A percentile compares a stretch with the other conserved stretches of the same genome.
Conservation (phyloP, 2,888 invertebrate species). For the Troglohyphantes excavatus region DNA sequence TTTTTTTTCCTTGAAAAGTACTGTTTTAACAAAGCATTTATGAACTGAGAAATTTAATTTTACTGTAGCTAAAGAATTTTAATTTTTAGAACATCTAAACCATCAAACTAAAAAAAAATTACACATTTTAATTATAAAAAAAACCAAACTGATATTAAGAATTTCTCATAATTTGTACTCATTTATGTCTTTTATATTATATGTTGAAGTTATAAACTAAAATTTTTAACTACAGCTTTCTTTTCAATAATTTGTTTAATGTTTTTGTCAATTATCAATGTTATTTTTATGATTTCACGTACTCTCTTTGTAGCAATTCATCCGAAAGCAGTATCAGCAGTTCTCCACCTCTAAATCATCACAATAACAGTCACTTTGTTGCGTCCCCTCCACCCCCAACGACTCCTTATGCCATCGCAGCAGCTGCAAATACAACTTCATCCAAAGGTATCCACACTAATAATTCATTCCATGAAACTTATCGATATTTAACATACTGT, state of each 20-base stretch:
- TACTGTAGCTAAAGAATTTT: too few species aligned
- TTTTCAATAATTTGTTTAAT: background rate
- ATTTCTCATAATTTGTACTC: too few species aligned
- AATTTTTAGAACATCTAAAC: too few species aligned
- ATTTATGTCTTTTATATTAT: too few species aligned
- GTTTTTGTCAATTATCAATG: background rate
- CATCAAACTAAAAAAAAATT: too few species aligned
- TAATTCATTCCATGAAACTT: too few species aligned
- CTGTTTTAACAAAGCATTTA: too few species aligned
- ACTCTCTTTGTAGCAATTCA: conserved; percentile 76
- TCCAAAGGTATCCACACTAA: too few species aligned
- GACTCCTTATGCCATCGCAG: conserved; percentile 79
- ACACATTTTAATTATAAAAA: background rate
- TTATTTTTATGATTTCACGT: background rate
- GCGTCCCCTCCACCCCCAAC: conserved; percentile 78
- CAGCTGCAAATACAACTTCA: conserved; percentile 74
- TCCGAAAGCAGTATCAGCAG: conserved; percentile 80
- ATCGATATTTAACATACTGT: too few species aligned
- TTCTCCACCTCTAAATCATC: conserved; percentile 80
- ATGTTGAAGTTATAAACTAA: background rate
- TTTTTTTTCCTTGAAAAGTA: too few species aligned
- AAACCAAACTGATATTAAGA: too few species aligned
- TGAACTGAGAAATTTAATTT: too few species aligned
- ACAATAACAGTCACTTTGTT: conserved; percentile 79
- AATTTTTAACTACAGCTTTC: background rate